Conservation (phyloP, 2,113 vertebrate genomes). For the Ranitomeya variabilis region DNA sequence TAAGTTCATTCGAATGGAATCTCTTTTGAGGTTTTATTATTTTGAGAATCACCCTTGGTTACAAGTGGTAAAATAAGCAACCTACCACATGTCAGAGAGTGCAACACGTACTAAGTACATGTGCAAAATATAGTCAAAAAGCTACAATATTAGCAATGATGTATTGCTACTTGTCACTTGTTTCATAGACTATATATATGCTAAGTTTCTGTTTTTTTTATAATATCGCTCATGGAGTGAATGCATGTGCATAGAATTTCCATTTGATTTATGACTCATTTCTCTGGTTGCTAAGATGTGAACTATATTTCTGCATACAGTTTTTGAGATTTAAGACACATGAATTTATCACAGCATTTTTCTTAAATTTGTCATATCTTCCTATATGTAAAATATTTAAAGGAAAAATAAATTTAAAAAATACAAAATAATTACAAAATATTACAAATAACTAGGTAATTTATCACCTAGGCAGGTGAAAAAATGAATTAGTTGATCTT, state of each 20-base stretch:
- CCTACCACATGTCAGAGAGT: not conserved
- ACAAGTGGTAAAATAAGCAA: not conserved
- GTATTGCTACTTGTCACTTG: slow-evolving; percentile 15
- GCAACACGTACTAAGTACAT: not conserved
- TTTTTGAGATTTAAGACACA: not conserved
- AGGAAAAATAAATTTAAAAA: not conserved
- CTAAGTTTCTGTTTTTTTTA: slow-evolving; percentile 3
- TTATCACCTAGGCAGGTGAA: not conserved
- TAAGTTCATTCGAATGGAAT: not conserved
- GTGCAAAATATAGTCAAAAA: slow-evolving; percentile 5
- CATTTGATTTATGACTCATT: slow-evolving; percentile 29
- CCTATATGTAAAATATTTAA: not conserved
- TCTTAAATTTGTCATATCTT: not conserved
- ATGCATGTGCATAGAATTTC: not conserved
- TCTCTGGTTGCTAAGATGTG: slow-evolving; percentile 15
- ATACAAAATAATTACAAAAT: not conserved
- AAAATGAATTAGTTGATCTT: not conserved
- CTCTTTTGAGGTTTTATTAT: not conserved
- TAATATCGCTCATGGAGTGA: not conserved
- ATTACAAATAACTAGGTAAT: too few relatives aligned
- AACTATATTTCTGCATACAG: slow-evolving; percentile 21
- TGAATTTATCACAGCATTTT: not conserved
- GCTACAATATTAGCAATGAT: not conserved
- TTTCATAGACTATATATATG: slow-evolving; percentile 35
- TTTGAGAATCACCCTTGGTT: not conserved